A percentile compares a stretch with the other conserved stretches of the same genome.
Conservation (phyloP, 2,888 invertebrate species). For the Elmis aenea region DNA sequence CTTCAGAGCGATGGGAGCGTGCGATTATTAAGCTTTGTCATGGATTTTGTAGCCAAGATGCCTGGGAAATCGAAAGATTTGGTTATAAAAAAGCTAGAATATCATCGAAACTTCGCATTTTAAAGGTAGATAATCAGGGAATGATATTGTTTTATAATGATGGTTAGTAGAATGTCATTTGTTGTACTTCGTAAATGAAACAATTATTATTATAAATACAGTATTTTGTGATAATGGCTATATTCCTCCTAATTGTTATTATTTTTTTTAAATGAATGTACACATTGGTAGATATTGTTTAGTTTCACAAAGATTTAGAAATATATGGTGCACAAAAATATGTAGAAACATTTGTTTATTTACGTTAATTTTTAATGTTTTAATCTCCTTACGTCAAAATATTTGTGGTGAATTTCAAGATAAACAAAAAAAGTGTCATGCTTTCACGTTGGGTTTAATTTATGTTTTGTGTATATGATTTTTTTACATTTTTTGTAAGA, state of each 20-base stretch:
- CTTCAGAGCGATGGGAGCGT: conserved; percentile 86
- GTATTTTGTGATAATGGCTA: no score
- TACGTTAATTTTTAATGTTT: no score
- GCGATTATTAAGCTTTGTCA: conserved; percentile 87
- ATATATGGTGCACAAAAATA: no score
- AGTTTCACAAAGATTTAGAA: not conserved
- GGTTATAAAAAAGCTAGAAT: conserved; percentile 90
- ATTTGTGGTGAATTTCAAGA: no score
- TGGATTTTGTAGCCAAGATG: conserved; percentile 83
- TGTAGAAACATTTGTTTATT: no score
- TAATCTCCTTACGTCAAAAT: no score
- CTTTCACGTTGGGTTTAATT: not conserved
- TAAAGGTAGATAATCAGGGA: conserved; percentile 78
- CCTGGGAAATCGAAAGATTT: conserved; percentile 93
- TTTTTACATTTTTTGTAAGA: conserved; percentile 3
- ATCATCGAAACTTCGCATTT: conserved; percentile 79
- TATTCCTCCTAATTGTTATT: no score
- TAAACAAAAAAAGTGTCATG: no score
- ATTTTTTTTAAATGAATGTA: not conserved
- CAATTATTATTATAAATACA: no score
- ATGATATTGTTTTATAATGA: no score
- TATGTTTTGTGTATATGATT: not conserved
- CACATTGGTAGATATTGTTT: not conserved
- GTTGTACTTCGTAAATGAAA: no score
- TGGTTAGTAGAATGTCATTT: no score